Base-by-base conservation (phyloP, 2,888 invertebrate genomes). In the Nomada ruficornis region DNA sequence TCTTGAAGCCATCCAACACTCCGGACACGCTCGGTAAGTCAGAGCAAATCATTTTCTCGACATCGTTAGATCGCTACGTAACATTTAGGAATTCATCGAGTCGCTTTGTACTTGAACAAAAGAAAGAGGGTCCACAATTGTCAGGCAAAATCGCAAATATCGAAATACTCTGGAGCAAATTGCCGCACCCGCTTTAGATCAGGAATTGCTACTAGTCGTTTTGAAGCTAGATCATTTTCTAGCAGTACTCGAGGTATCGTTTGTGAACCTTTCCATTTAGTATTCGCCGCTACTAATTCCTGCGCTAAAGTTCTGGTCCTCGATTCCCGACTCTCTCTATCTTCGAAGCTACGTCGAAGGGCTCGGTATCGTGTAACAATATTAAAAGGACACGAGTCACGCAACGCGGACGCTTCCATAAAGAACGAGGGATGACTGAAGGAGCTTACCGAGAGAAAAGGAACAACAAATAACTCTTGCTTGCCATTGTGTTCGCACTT, bases 1-100 rank as follows among this genome's bases (percentile, higher is more conserved):
- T 94, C 67, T 93, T 94, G 78, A 94, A 94, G 89, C 93, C 94
- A 86, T 92, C 94, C 88, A 94, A 93, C 90, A 93, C 94, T 87
- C 93, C 93, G 82, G 94, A 94, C 86, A 91, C 93, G 82, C 91
- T 94, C 85, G 94, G 94, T 94, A 90, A 94, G 94, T 93, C 85
- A 44, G 64, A 20, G 13, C 26, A 70, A 42, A 74, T 74, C 59
- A 59, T 47, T 64, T 26, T 68, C 50, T 15, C 47, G 10, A 13
- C 29, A 77, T 50, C 50, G 47, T 70, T 80, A 59, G 36, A 36
- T 36, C 47, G 23, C 20, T 55, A 9, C 13, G 52, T 29, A 55
- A 54, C 57, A 57, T 57, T 50, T 18, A 68, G 54, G 20, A 64
- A 65, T 55, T 26, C 20, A 50, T 65, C 9, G 60, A 23, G 18